Evolutionary conservation across 2,797 vertebrate species (phyloP).

Genomic region (Sitta carolinensis): DNA sequence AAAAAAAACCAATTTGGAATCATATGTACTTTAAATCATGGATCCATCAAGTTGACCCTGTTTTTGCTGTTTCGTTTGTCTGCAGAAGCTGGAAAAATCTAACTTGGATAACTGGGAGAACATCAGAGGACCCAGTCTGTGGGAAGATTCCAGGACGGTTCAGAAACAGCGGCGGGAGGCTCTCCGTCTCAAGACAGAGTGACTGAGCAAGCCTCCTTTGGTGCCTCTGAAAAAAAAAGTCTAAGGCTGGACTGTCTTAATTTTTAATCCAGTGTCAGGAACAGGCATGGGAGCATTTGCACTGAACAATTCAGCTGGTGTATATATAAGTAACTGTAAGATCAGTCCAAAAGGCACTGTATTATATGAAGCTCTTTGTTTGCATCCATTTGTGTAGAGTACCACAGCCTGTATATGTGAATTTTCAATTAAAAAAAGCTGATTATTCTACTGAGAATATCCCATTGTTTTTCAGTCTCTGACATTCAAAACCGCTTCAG

Average conservation of each 20-base stretch:
- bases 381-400: slow-evolving; percentile 11
- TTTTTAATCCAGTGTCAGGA: neutral
- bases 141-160: slow-evolving; percentile 86
- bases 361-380: slow-evolving; percentile 24
- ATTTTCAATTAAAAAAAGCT: slow-evolving; percentile 45
- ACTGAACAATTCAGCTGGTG: neutral
- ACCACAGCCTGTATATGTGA: neutral
- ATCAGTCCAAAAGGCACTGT: slow-evolving; percentile 2
- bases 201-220: slow-evolving; percentile 25
- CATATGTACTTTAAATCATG: neutral
- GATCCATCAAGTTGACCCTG: neutral
- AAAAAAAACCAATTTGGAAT: neutral
- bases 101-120: slow-evolving; percentile 89
- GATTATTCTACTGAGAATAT: neutral
- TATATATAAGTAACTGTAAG: neutral
- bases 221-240: neutral
- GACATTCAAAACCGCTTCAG: neutral
- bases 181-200: slow-evolving; percentile 54
- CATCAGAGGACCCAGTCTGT: slow-evolving; percentile 92
- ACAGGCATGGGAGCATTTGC: neutral
- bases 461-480: neutral
- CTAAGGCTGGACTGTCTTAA: neutral
- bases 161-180: slow-evolving; percentile 70
- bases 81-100: slow-evolving; percentile 84
- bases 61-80: slow-evolving; percentile 57